Percentiles rank a stretch among this genome's conserved stretches.
These are phyloP conservation scores for rat (Rattus norvegicus) DNA, from an alignment of 2,113 vertebrate genomes.

Conservation along the genomic window GRCr8 NC_086033.1:39727501-39728000, in stretches of 20 bases:
- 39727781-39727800: neutral
- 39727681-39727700: neutral
- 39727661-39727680: slow-evolving; percentile 30
- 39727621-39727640: neutral
- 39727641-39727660: neutral
- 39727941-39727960: neutral
- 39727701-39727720: slow-evolving; percentile 15
- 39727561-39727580: neutral
- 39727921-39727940: neutral
- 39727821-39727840: too few relatives aligned
- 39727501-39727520: neutral
- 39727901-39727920: neutral
- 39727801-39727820: neutral
- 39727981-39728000: neutral
- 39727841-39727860: neutral
- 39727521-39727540: neutral
- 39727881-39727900: neutral
- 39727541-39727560: neutral
- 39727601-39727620: neutral
- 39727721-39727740: slow-evolving; percentile 46
- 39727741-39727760: neutral
- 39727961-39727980: neutral
- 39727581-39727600: neutral
- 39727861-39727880: neutral
- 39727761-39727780: neutral